Evolutionary conservation across 2,888 invertebrate genomes (phyloP).

Genomic region (Coleophora flavipennella): DNA sequence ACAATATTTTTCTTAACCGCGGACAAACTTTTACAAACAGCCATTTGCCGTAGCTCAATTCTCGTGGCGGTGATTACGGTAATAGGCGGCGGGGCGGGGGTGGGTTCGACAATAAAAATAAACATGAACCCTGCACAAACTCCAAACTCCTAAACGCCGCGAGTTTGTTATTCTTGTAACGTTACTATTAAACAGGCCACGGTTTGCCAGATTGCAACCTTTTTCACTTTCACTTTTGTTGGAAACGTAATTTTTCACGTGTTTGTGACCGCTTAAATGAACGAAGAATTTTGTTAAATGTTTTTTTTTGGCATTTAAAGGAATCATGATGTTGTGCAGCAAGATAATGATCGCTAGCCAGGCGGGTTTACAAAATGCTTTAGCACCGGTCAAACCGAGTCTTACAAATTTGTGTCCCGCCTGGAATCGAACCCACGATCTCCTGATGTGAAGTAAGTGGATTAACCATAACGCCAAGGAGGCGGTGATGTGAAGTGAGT

Average conservation of each 20-base stretch:
- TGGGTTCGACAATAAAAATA: constrained; percentile 59
- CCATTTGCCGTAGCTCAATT: constrained; percentile 35
- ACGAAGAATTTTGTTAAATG: too few species aligned
- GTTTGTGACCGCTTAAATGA: too few species aligned
- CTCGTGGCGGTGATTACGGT: constrained; percentile 53
- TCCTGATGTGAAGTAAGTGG: too few species aligned
- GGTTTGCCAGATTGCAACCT: constrained; percentile 16
- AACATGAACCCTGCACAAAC: constrained; percentile 46
- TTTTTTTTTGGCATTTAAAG: too few species aligned
- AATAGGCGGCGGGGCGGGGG: constrained; percentile 52
- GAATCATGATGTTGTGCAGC: too few species aligned
- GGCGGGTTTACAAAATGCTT: too few species aligned
- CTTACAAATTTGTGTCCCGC: too few species aligned
- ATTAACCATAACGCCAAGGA: too few species aligned
- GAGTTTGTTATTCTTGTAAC: constrained; percentile 48
- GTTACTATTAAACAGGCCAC: constrained; percentile 37
- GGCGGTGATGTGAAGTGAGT: too few species aligned
- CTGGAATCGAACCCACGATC: too few species aligned
- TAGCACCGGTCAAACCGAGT: too few species aligned
- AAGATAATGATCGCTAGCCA: too few species aligned
- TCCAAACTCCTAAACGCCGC: constrained; percentile 47
- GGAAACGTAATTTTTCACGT: constrained; percentile 24
- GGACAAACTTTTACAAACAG: constrained; percentile 12
- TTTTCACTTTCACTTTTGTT: constrained; percentile 21
- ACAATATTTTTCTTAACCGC: constrained; percentile 1